These are phyloP conservation scores for Pristionchus mayeri DNA, from an alignment of 2,888 invertebrate species.

Conservation along the genomic window DNA sequence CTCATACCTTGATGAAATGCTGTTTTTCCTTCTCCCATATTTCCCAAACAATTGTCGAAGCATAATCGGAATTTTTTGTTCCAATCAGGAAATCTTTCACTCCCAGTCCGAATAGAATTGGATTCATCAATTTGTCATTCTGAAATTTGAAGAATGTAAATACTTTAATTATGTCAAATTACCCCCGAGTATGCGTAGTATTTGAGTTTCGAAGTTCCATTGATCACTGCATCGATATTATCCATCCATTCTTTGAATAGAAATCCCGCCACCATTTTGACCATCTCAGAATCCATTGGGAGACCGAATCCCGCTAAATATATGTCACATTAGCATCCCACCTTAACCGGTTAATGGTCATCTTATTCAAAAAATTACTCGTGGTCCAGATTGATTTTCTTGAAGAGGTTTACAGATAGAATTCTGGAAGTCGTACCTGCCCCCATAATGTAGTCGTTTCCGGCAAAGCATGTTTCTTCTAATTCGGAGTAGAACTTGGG, in stretches of 20 bases:
- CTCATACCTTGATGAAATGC: background rate
- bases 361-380: too few relatives aligned
- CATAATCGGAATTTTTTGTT: background rate
- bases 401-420: too few relatives aligned
- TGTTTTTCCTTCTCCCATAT: background rate
- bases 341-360: too few relatives aligned
- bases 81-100: background rate
- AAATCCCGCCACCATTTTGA: constrained; percentile 45
- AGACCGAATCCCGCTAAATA: constrained; percentile 52
- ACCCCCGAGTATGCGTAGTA: constrained; percentile 52
- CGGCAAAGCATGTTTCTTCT: background rate
- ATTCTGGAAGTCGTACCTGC: too few relatives aligned
- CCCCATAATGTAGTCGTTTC: background rate
- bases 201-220: constrained; percentile 4
- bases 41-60: background rate
- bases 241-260: constrained; percentile 51
- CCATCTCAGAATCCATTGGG: constrained; percentile 40
- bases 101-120: background rate
- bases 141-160: background rate
- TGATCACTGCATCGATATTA: constrained; percentile 23
- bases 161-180: background rate
- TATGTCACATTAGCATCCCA: too few relatives aligned
- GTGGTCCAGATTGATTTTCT: too few relatives aligned
- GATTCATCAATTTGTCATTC: background rate
- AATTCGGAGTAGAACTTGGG: background rate